Percentiles rank a stretch among this genome's conserved stretches.
Evolutionary conservation across 2,888 invertebrate species (phyloP).

Genomic region (Drosophila paracracens): DNA sequence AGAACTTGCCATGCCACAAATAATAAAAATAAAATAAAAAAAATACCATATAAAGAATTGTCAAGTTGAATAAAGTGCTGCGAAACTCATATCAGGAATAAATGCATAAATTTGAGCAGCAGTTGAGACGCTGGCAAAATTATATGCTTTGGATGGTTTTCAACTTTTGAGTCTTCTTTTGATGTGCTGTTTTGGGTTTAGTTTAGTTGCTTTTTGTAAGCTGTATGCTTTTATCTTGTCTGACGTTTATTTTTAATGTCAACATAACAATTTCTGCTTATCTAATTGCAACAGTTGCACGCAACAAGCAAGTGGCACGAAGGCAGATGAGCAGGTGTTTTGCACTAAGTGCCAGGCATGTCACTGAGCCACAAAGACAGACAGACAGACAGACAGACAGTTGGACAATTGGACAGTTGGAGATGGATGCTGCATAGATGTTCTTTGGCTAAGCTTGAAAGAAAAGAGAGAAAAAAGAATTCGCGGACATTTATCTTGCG

Average conservation of each 20-base stretch:
- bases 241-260: conserved; percentile 64
- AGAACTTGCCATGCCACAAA: background rate
- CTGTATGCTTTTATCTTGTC: conserved; percentile 53
- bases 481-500: conserved; percentile 6
- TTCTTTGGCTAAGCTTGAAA: conserved; percentile 17
- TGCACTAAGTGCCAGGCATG: conserved; percentile 72
- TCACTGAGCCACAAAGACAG: conserved; percentile 30
- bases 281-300: conserved; percentile 79
- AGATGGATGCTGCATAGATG: conserved; percentile 23
- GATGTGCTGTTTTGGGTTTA: background rate
- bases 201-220: background rate
- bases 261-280: conserved; percentile 81
- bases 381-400: background rate
- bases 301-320: conserved; percentile 29
- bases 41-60: background rate
- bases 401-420: conserved; percentile 18
- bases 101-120: background rate
- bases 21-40: background rate
- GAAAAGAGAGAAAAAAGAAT: background rate
- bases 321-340: conserved; percentile 74
- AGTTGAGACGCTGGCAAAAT: background rate
- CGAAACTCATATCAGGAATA: background rate
- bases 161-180: background rate
- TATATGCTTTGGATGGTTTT: background rate
- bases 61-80: background rate